Conservation (phyloP, 2,888 invertebrate genomes). For the Drosophila tanythrix region DNA sequence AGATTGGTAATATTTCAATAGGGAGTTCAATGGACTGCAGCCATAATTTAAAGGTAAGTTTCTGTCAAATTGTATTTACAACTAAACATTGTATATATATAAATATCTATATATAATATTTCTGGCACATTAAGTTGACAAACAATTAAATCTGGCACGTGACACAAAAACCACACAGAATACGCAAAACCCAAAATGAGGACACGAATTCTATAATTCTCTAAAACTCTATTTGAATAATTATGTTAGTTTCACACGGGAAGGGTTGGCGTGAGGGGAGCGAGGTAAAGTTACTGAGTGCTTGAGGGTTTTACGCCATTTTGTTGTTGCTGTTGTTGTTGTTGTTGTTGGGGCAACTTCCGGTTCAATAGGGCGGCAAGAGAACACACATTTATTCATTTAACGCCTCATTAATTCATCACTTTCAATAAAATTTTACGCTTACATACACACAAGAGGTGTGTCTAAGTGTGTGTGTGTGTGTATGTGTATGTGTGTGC, state of each 20-base stretch:
- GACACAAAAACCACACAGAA: background rate
- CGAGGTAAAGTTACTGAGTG: background rate
- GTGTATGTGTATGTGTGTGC: conserved; percentile 26
- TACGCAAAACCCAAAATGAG: conserved; percentile 2
- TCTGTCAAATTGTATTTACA: background rate
- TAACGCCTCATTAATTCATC: conserved; percentile 83
- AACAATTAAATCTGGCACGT: conserved; percentile 10
- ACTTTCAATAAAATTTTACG: conserved; percentile 82
- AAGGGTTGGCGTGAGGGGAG: background rate
- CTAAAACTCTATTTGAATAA: conserved; percentile 32
- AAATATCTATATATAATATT: background rate
- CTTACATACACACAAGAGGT: conserved; percentile 57
- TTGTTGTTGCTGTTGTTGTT: conserved; percentile 30
- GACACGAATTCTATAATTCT: conserved; percentile 3
- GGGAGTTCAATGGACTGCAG: conserved; percentile 14
- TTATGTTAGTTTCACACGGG: conserved; percentile 44
- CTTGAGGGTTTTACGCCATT: conserved; percentile 35
- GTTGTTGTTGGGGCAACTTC: conserved; percentile 67
- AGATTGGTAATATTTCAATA: conserved; percentile 29
- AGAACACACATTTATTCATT: conserved; percentile 73
- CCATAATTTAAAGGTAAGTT: conserved; percentile 30
- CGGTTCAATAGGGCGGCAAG: conserved; percentile 82
- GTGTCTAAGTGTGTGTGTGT: conserved; percentile 29
- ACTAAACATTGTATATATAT: background rate
- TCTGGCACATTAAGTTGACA: background rate